phyloP scores from a whole-genome alignment of 2,888 invertebrate species.

The Ernsta delagoae region DNA sequence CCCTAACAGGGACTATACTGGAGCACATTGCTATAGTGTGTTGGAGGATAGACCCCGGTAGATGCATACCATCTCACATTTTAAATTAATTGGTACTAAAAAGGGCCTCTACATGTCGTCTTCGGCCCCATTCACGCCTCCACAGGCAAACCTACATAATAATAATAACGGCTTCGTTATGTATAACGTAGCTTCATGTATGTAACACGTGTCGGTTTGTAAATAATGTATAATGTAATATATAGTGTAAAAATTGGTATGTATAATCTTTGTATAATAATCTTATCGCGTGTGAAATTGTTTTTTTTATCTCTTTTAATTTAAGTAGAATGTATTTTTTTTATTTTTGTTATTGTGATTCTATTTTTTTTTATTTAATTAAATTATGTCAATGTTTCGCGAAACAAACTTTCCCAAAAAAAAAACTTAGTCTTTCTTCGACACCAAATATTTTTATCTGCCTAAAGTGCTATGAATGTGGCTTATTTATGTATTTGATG shows the following conservation, averaged over 20 bases:
- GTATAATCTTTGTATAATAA: conserved; percentile 66
- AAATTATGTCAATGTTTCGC: conserved; percentile 42
- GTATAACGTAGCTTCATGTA: conserved; percentile 52
- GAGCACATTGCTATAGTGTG: no score
- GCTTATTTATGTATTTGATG: conserved; percentile 28
- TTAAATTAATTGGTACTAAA: no score
- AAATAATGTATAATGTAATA: conserved; percentile 58
- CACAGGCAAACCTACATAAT: no score
- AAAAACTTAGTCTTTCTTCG: conserved; percentile 56
- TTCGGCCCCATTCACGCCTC: no score
- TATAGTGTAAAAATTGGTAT: conserved; percentile 61
- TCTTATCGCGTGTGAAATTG: conserved; percentile 58
- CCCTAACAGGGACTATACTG: no score
- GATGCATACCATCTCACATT: no score
- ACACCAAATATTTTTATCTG: conserved; percentile 56
- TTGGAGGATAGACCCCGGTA: no score
- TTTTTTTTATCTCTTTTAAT: conserved; percentile 48
- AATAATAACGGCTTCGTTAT: conserved; percentile 54
- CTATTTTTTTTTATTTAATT: conserved; percentile 35
- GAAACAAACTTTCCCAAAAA: no score
- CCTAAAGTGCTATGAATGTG: conserved; percentile 20
- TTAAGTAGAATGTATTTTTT: conserved; percentile 59
- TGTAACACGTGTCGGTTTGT: conserved; percentile 45
- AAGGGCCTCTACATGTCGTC: no score
- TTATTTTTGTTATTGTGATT: conserved; percentile 60